phyloP scores from a whole-genome alignment of 2,113 vertebrate genomes.

The Saccopteryx bilineata region DNA sequence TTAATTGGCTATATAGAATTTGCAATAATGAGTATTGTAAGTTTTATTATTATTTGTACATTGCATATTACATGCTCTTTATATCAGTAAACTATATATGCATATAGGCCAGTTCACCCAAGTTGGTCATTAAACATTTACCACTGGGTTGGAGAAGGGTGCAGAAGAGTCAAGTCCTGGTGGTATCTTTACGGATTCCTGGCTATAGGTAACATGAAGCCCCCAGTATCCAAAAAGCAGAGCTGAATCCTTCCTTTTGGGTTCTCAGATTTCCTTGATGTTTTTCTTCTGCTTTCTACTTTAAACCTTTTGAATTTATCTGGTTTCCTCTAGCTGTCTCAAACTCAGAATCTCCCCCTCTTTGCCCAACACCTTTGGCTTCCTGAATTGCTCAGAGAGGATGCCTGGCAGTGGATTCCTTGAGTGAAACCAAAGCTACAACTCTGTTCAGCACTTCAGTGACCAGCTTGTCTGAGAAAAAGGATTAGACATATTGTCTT shows the following conservation, averaged over 20 bases:
- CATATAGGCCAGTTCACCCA: not conserved
- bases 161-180: not conserved
- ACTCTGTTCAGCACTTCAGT: not conserved
- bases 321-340: not conserved
- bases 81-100: not conserved
- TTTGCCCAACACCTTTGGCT: not conserved
- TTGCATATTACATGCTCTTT: not conserved
- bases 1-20: not conserved
- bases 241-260: not conserved
- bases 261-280: conserved; percentile 12
- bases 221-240: not conserved
- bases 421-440: not conserved
- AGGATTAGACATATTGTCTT: not conserved
- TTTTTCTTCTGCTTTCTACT: not conserved
- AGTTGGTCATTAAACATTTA: not conserved
- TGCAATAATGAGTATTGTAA: not conserved
- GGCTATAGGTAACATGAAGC: not conserved
- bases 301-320: not conserved
- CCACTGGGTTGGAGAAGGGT: not conserved
- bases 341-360: not conserved
- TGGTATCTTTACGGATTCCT: not conserved
- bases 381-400: not conserved
- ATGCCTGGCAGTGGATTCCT: not conserved
- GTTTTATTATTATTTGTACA: conserved; percentile 25
- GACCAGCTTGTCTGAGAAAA: not conserved